Percentiles rank a stretch among this genome's conserved stretches.
These are phyloP conservation scores for Albula goreensis DNA, from an alignment of 2,113 vertebrate genomes.

Conservation along the genomic window DNA sequence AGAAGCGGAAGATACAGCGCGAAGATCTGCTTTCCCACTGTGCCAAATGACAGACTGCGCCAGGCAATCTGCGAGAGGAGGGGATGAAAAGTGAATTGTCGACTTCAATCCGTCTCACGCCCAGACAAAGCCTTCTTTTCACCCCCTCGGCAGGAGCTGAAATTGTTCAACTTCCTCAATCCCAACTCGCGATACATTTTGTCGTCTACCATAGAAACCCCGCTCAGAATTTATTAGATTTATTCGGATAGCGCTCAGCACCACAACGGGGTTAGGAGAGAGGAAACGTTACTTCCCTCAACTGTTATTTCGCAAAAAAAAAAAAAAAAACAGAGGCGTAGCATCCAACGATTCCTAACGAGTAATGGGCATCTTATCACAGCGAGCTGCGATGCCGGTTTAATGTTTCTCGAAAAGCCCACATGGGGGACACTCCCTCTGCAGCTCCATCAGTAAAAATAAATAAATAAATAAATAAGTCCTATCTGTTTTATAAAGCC, in stretches of 20 bases:
- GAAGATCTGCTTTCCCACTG: conserved; percentile 37
- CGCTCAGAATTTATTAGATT: not conserved
- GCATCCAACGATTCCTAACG: conserved; percentile 22
- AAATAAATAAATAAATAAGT: conserved; percentile 52
- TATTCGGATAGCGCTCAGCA: not conserved
- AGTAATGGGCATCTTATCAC: conserved; percentile 16
- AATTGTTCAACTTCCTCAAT: conserved; percentile 12
- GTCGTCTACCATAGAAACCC: not conserved
- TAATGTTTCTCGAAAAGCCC: conserved; percentile 15
- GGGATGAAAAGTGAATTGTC: conserved; percentile 30
- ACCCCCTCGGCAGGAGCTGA: conserved; percentile 19
- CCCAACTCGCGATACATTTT: not conserved
- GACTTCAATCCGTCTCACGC: conserved; percentile 43
- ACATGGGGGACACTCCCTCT: conserved; percentile 23
- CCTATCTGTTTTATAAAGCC: conserved; percentile 61
- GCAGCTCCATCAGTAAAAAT: conserved; percentile 35
- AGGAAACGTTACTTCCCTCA: not conserved
- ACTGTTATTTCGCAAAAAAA: not conserved
- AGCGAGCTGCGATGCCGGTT: not conserved
- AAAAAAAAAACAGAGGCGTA: conserved; percentile 25
- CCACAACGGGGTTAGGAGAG: not conserved
- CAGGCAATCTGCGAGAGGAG: conserved; percentile 33
- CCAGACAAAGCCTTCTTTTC: conserved; percentile 36
- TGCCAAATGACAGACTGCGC: conserved; percentile 37
- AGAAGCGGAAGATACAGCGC: conserved; percentile 34